Evolutionary conservation across 2,888 invertebrate species (phyloP), one percentile per base, ranked within the genome.

Genomic region (Pseudanteris insignis): DNA sequence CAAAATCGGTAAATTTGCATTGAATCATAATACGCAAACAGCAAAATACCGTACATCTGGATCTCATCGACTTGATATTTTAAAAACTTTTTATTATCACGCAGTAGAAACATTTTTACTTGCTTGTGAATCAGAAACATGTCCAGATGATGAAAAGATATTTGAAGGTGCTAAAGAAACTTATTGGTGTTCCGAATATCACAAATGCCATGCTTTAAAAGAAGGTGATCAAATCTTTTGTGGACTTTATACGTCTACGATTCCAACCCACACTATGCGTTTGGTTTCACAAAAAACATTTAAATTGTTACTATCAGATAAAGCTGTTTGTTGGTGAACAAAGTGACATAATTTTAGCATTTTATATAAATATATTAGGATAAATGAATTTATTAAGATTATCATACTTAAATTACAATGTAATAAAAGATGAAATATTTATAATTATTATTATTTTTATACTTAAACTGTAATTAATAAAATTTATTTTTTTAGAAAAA

Each of bases 151-250:
- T 7, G 36, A 51, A 37, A 65, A 62, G 53, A 67, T 71, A 7
- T 78, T 81, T 33, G 67, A 74, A 8, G 81, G 81, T 13, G 71
- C 71, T 4, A 81, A 80, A 61, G 91, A 91, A 81, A 88, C 89
- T 0, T 92, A 91, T 75, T 90, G 92, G 88, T 89, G 89, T 75
- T 90, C 91, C 0, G 92, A 94, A 73, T 91, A 91, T 75, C 90
- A 92, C 77, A 93, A 93, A 79, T 91, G 92, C 70, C 91, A 92
- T 73, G 90, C 90, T 0, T 82, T 88, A 11, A 86, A 86, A 72
- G 83, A 84, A 1, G 84, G 84, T 5, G 84, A 87, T 61, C 85
- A 90, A 69, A 81, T 92, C 50, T 83, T 92, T 60, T 91, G 90
- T 73, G 85, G 88, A 5, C 81, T 93, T 0, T 94, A 89, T 72